Conservation (phyloP, 2,113 vertebrate species). For the Zapornia atra region DNA sequence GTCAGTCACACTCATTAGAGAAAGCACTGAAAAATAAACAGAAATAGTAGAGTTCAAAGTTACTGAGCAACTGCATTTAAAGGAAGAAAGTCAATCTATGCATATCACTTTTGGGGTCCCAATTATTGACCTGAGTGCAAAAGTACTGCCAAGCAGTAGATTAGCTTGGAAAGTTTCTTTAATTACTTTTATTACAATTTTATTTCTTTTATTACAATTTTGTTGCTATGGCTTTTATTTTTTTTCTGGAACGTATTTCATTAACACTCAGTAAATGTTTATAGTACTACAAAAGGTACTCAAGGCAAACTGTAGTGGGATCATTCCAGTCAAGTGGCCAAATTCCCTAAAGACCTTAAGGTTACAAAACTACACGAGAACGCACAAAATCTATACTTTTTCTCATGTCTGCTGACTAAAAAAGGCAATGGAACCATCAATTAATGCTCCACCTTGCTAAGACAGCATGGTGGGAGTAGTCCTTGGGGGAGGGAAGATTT, state of each 20-base stretch:
- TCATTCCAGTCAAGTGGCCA: not conserved
- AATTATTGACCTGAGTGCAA: not conserved
- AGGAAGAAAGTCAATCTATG: not conserved
- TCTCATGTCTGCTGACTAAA: not conserved
- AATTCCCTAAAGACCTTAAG: not conserved
- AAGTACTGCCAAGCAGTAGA: not conserved
- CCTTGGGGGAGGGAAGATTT: not conserved
- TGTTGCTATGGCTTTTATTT: not conserved
- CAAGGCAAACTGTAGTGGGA: not conserved
- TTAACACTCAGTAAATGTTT: constrained; percentile 7
- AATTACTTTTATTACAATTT: too few relatives aligned
- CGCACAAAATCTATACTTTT: not conserved
- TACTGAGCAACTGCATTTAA: not conserved
- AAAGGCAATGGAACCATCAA: constrained; percentile 19
- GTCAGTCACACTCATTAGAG: not conserved
- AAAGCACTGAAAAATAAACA: constrained; percentile 35
- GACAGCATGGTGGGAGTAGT: not conserved
- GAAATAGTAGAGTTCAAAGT: not conserved
- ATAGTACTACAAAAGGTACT: not conserved
- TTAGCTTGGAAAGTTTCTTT: not conserved
- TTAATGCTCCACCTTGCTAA: not conserved
- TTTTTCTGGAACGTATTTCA: not conserved
- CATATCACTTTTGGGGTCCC: not conserved
- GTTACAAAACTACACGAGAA: not conserved
- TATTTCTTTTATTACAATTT: too few relatives aligned